Base-by-base conservation (phyloP, 2,797 vertebrate genomes). In the Garrulus glandarius region DNA sequence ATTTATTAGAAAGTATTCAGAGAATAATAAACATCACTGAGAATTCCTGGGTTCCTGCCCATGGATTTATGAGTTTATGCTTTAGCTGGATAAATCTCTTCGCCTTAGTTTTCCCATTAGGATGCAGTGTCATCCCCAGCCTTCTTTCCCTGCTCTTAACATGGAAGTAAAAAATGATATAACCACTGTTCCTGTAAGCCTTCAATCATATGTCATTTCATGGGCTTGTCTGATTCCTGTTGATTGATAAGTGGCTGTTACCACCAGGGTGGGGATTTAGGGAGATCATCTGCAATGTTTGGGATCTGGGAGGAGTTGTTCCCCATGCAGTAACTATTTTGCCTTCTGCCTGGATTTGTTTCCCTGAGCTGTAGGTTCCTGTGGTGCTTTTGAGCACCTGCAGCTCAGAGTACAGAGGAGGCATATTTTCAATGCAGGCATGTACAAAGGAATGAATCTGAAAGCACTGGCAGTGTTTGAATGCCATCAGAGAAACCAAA, bases 1-100 rank as follows among this genome's bases (percentile, higher is more conserved):
- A 93, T 94, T 96, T 93, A 96, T 91, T 96, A 96, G 85, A 93
- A 93, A 95, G 83, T 82, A 74, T 90, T 95, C 80, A 49, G 83
- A 84, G 91, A 92, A 94, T 94, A 96, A 96, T 84, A 96, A 95
- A 93, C 93, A 94, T 90, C 27, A 37, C 64, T 83, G 70, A 79
- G 74, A 84, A 92, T 92, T 94, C 53, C 70, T 95, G 95, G 77
- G 63, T 74, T 78, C 56, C 56, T 93, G 94, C 91, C 93, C 60
- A 13, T 2, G 4, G 79, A 55, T 87, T 94, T 93, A 91, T 59
- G 85, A 89, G 83, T 72, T 82, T 41, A 12, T 88, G 23, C 49
- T 93, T 94, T 44, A 88, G 44, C 72, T 76, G 72, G 67, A 67
- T 82, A 69, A 84, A 69, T 64, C 43, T 68, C 69, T 52, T 53